These are phyloP conservation scores for Troides oblongomaculatus DNA, from an alignment of 2,888 invertebrate genomes.

Conservation along the genomic window DNA sequence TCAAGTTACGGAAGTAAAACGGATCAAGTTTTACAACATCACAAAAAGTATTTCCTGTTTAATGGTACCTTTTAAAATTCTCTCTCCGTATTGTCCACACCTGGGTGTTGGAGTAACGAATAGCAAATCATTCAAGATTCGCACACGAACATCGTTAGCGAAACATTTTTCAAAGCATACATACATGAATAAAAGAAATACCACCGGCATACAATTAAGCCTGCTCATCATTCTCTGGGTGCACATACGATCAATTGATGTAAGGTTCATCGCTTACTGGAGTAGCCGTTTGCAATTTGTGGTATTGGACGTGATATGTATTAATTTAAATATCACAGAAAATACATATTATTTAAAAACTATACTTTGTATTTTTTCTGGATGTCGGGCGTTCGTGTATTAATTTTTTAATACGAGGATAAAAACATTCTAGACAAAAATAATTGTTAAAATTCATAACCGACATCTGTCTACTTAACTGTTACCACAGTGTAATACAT, in stretches of 20 bases:
- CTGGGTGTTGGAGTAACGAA: conserved; percentile 8
- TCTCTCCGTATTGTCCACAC: neutral
- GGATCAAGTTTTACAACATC: too few species aligned
- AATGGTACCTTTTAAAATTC: conserved; percentile 4
- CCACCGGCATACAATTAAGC: conserved; percentile 1
- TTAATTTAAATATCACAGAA: neutral
- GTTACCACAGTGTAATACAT: too few species aligned
- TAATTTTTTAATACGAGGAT: too few species aligned
- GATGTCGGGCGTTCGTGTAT: too few species aligned
- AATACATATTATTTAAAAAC: neutral
- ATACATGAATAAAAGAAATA: conserved; percentile 26
- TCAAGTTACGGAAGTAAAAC: neutral
- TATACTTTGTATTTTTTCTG: too few species aligned
- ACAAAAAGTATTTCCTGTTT: neutral
- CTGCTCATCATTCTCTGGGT: conserved; percentile 12
- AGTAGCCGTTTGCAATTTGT: conserved; percentile 8
- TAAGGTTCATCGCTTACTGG: conserved; percentile 6
- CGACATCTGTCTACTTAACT: too few species aligned
- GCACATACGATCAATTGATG: conserved; percentile 16
- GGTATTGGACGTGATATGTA: conserved; percentile 5
- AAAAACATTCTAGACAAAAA: too few species aligned
- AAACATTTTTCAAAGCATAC: conserved; percentile 13
- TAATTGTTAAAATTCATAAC: too few species aligned
- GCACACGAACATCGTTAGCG: conserved; percentile 17
- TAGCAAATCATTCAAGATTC: conserved; percentile 18